Percentiles rank a stretch among this genome's conserved stretches.
Evolutionary conservation across 2,113 vertebrate genomes (phyloP).

Genomic region (Vimba vimba): DNA sequence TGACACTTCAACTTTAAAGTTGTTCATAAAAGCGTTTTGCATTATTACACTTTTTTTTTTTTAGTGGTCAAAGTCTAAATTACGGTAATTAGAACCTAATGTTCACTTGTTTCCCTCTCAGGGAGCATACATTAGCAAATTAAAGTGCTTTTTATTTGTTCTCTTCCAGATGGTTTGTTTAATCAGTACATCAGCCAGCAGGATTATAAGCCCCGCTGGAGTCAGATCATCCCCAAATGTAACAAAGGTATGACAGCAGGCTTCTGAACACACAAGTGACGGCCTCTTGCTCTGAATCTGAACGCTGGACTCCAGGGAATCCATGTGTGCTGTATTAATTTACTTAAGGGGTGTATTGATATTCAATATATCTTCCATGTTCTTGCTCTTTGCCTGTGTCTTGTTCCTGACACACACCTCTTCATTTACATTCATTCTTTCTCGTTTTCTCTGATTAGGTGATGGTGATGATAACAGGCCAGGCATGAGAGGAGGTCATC

Average conservation of each 20-base stretch:
- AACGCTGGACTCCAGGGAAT: constrained; percentile 14
- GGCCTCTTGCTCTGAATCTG: background rate
- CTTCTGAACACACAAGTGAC: background rate
- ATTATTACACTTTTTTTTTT: background rate
- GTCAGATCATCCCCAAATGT: constrained; percentile 97
- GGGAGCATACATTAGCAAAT: constrained; percentile 21
- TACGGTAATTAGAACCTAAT: background rate
- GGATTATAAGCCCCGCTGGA: constrained; percentile 98
- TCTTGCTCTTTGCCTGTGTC: background rate
- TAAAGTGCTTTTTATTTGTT: constrained; percentile 45
- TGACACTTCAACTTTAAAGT: background rate
- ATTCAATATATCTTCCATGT: background rate
- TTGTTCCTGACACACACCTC: background rate
- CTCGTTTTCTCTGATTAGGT: constrained; percentile 69
- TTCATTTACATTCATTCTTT: background rate
- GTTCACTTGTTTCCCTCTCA: background rate
- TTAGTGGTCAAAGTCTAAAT: background rate
- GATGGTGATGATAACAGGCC: constrained; percentile 95
- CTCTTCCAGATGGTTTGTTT: constrained; percentile 88
- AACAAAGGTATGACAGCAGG: constrained; percentile 87
- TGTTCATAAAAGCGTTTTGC: background rate
- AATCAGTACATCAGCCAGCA: constrained; percentile 99
- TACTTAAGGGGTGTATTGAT: constrained; percentile 46
- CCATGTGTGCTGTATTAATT: constrained; percentile 32
- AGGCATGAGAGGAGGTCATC: constrained; percentile 98